Evolutionary conservation across 2,888 invertebrate species (phyloP).

Genomic region (Caenorhabditis wallacei): DNA sequence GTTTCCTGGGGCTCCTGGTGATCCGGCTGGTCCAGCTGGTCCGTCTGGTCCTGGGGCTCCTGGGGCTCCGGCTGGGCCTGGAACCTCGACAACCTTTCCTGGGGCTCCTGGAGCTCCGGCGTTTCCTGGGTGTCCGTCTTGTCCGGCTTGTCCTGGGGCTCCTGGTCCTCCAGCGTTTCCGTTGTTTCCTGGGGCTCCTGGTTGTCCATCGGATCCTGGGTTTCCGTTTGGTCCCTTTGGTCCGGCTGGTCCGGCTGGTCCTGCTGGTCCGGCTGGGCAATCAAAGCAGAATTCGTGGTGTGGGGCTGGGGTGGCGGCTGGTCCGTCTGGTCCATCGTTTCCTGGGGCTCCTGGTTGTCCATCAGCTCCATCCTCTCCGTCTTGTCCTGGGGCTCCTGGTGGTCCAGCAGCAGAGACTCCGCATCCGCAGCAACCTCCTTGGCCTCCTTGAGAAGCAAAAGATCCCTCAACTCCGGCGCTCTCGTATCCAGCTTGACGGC

Average conservation of each 20-base stretch:
- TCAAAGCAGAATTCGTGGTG: slow-evolving; percentile 75
- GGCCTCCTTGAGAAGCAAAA: slow-evolving; percentile 20
- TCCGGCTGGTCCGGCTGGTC: slow-evolving; percentile 75
- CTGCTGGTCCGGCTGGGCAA: slow-evolving; percentile 76
- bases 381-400: slow-evolving; percentile 72
- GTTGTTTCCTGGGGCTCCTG: slow-evolving; percentile 71
- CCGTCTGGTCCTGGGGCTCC: slow-evolving; percentile 72
- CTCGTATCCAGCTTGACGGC: slow-evolving; percentile 74
- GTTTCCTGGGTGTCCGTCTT: slow-evolving; percentile 73
- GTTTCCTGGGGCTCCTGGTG: slow-evolving; percentile 68
- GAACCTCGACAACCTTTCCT: slow-evolving; percentile 66
- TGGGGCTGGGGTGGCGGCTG: slow-evolving; percentile 76
- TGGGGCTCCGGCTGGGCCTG: slow-evolving; percentile 73
- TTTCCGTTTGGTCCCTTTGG: slow-evolving; percentile 77
- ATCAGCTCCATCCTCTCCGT: slow-evolving; percentile 73
- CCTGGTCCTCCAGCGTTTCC: slow-evolving; percentile 69
- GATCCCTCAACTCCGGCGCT: slow-evolving; percentile 67
- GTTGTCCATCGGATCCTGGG: slow-evolving; percentile 70
- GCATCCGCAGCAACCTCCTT: slow-evolving; percentile 76
- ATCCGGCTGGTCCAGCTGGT: slow-evolving; percentile 69
- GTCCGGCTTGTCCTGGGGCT: slow-evolving; percentile 71
- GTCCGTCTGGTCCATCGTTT: slow-evolving; percentile 78
- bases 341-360: slow-evolving; percentile 76
- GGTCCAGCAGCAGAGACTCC: slow-evolving; percentile 72
- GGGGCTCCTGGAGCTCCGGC: slow-evolving; percentile 74